Evolutionary conservation across 2,888 invertebrate species (phyloP), one percentile per base, ranked within the genome.

Genomic region (Stenodera caucasica): DNA sequence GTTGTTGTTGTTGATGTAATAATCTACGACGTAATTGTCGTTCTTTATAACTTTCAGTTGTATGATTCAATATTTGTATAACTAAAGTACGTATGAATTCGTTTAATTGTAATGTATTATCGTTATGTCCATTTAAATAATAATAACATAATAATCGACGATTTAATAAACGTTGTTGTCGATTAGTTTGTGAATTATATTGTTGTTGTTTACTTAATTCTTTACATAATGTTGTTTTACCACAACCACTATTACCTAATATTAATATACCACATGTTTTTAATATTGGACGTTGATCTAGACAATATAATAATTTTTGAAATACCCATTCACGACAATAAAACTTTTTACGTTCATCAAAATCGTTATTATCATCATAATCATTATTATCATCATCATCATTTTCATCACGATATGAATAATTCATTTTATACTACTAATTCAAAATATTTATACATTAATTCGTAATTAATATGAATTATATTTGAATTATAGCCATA

Each of bases 311-410:
- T 33, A 98, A 85, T 81, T 98, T 97, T 81, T 94, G 92, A 73
- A 97, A 93, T 6, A 94, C 94, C 97, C 97, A 98, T 81, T 98
- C 97, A 8, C 97, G 87, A 77, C 94, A 93, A 83, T 90, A 93
- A 82, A 95, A 94, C 60, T 87, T 85, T 69, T 91, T 87, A 77
- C 87, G 86, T 77, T 89, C 89, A 14, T 84, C 83, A 11, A 82
- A 76, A 53, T 70, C 68, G 26, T 76, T 71, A 77, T 77, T 79
- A 49, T 66, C 66, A 33, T 14, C 5, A 26, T 26, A 4, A 26
- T 5, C 2, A 26, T 26, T 5, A 26, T 26, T 5, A 26, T 26
- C 26, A 26, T 26, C 5, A 26, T 26, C 5, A 26, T 26, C 26
- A 26, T 26, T 5, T 4, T 4, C 26, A 26, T 5, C 5, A 26